Percentiles rank a stretch among this genome's conserved stretches.
phyloP scores from a whole-genome alignment of 2,888 invertebrate genomes.

The Leptinotarsa peninsularis region DNA sequence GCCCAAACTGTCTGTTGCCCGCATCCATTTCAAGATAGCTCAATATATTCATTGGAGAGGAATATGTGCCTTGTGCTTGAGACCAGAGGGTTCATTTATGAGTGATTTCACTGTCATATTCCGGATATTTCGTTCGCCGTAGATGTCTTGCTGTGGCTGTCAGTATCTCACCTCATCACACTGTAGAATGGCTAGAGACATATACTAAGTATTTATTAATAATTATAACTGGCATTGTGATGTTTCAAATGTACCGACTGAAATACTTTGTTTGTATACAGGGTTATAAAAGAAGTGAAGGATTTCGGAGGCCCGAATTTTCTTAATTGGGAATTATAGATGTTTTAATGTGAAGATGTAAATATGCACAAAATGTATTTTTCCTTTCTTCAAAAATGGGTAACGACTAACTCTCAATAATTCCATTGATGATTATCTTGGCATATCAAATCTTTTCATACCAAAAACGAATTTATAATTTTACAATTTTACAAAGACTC shows the following conservation, averaged over 20 bases:
- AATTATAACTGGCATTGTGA: background rate
- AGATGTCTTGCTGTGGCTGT: conserved; percentile 42
- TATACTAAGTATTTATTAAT: conserved; percentile 9
- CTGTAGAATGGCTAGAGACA: conserved; percentile 6
- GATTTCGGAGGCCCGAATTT: too few relatives aligned
- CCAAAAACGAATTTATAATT: too few relatives aligned
- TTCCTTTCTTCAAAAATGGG: too few relatives aligned
- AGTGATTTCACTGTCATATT: too few relatives aligned
- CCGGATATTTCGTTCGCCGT: background rate
- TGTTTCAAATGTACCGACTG: conserved; percentile 4
- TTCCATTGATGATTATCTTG: too few relatives aligned
- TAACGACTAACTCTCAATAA: too few relatives aligned
- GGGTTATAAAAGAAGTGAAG: too few relatives aligned
- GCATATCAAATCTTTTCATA: too few relatives aligned
- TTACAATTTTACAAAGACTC: too few relatives aligned
- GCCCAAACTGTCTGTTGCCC: background rate
- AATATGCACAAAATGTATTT: too few relatives aligned
- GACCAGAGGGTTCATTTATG: background rate
- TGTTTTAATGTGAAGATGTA: too few relatives aligned
- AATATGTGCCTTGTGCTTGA: background rate
- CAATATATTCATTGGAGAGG: background rate
- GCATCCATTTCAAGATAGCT: background rate
- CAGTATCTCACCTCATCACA: conserved; percentile 41
- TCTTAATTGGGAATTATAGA: too few relatives aligned
- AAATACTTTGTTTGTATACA: background rate